These are phyloP conservation scores for Pimephales promelas DNA, from an alignment of 2,113 vertebrate species.

Conservation along the genomic window DNA sequence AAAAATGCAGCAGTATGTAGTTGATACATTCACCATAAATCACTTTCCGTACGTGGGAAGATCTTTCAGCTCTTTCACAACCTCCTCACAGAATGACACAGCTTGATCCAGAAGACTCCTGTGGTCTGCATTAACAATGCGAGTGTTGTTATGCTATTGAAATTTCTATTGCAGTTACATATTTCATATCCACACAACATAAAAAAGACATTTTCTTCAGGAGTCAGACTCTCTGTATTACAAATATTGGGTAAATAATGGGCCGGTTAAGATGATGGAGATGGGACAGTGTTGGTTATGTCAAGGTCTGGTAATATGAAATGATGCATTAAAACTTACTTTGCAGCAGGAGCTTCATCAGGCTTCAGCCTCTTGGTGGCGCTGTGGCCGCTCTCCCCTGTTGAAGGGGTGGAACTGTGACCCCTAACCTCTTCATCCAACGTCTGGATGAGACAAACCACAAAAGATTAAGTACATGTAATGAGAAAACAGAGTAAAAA, in stretches of 20 bases:
- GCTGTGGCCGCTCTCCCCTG: constrained; percentile 72
- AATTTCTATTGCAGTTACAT: background rate
- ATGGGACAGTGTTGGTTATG: background rate
- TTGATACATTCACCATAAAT: background rate
- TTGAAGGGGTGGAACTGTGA: constrained; percentile 66
- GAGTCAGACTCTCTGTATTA: background rate
- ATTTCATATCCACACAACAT: background rate
- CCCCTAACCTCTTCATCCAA: constrained; percentile 68
- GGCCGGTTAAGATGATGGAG: background rate
- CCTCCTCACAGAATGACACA: constrained; percentile 71
- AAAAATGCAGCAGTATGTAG: constrained; percentile 2
- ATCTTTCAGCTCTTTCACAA: constrained; percentile 16
- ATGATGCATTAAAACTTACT: constrained; percentile 9
- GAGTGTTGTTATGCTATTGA: constrained; percentile 13
- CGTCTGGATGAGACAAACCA: constrained; percentile 55
- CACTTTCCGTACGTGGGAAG: background rate
- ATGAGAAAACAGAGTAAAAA: background rate
- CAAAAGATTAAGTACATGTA: background rate
- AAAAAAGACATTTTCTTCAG: background rate
- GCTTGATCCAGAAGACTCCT: constrained; percentile 60
- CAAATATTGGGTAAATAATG: background rate
- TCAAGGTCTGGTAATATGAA: background rate
- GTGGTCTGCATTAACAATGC: constrained; percentile 44
- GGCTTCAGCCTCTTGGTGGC: constrained; percentile 82
- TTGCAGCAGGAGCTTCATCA: constrained; percentile 64